These are phyloP conservation scores for Hylyphantes graminicola DNA, from an alignment of 1,140 invertebrate genomes.

Conservation along the genomic window DNA sequence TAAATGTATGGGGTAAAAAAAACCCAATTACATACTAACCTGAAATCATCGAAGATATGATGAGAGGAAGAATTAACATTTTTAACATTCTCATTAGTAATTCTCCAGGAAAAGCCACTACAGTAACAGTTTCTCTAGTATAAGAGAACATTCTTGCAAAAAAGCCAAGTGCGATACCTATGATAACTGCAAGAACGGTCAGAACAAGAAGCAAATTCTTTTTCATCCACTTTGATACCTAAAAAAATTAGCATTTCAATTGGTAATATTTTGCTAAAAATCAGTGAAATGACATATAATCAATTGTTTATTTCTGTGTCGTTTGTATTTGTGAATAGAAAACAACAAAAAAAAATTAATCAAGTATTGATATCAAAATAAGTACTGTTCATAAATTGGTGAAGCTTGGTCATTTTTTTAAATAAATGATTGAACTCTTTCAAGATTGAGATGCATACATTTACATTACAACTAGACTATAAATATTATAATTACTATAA, in stretches of 20 bases:
- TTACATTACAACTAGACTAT: too few species aligned
- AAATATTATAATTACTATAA: too few species aligned
- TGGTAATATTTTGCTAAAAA: too few species aligned
- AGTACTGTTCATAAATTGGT: too few species aligned
- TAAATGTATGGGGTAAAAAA: neutral
- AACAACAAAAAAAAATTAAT: too few species aligned
- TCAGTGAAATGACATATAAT: too few species aligned
- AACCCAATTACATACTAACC: constrained; percentile 62
- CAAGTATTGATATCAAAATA: too few species aligned
- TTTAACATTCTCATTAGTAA: constrained; percentile 70
- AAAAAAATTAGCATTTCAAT: neutral
- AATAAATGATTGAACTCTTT: too few species aligned
- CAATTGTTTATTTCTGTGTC: too few species aligned
- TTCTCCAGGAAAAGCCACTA: constrained; percentile 70
- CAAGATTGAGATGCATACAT: too few species aligned
- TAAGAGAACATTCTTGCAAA: constrained; percentile 64
- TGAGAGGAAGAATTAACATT: constrained; percentile 70
- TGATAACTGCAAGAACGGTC: constrained; percentile 70
- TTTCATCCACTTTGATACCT: constrained; percentile 63
- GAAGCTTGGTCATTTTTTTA: too few species aligned
- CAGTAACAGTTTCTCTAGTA: constrained; percentile 65
- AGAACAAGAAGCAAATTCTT: constrained; percentile 69
- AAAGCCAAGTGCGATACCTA: constrained; percentile 68
- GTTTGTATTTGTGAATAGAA: too few species aligned
- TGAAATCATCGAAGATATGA: constrained; percentile 69